These are phyloP conservation scores for Chiloscyllium plagiosum DNA, from an alignment of 2,113 vertebrate genomes.

Conservation along the genomic window DNA sequence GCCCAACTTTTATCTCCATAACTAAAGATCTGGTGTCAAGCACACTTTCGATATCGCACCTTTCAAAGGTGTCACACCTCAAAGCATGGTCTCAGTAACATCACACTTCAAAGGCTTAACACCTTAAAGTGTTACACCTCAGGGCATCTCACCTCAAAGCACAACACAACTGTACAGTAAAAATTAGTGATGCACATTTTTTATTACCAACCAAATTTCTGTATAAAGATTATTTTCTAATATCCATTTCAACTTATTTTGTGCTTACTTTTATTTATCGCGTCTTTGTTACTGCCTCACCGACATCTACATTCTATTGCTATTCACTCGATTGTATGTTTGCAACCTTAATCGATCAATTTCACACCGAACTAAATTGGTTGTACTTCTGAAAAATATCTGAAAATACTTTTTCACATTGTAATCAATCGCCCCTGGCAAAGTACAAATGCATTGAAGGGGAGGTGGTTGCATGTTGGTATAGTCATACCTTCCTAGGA, in stretches of 20 bases:
- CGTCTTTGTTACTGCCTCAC: not conserved
- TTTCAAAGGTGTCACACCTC: not conserved
- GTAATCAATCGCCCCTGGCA: not conserved
- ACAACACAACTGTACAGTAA: not conserved
- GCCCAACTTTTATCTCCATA: not conserved
- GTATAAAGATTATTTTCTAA: not conserved
- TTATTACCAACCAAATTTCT: not conserved
- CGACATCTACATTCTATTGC: not conserved
- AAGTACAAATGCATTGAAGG: not conserved
- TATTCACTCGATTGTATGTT: not conserved
- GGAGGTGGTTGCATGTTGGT: too few species aligned
- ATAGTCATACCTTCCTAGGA: too few species aligned
- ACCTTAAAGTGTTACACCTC: not conserved
- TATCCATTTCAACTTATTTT: not conserved
- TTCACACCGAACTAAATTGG: not conserved
- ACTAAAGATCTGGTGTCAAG: not conserved
- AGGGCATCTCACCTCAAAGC: not conserved
- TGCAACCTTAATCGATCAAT: not conserved
- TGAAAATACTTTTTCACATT: not conserved
- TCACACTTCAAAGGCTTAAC: not conserved
- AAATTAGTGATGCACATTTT: not conserved
- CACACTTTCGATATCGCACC: not conserved
- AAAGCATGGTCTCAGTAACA: not conserved
- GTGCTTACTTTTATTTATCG: not conserved
- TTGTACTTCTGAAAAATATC: not conserved